Percentiles rank a stretch among this genome's conserved stretches.
These are phyloP conservation scores for Chrysotoxum bicinctum DNA, from an alignment of 2,888 invertebrate species.

Conservation along the genomic window DNA sequence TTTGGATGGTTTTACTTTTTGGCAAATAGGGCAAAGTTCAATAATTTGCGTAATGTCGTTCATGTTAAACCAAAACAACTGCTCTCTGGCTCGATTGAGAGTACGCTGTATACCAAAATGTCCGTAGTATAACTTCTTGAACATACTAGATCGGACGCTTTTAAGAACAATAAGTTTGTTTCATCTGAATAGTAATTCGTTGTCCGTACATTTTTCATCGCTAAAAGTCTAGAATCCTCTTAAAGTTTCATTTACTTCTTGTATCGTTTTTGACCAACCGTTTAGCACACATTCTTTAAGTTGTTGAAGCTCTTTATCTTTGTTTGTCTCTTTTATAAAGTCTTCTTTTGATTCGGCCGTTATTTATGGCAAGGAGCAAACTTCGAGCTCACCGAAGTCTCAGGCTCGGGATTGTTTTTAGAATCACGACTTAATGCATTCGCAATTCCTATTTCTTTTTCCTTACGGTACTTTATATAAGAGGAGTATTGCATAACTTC, in stretches of 20 bases:
- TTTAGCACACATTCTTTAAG: too few relatives aligned
- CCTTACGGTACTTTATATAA: constrained; percentile 1
- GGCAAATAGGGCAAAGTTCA: too few relatives aligned
- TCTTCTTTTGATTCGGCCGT: too few relatives aligned
- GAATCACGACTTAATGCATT: constrained; percentile 1
- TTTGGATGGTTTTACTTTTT: too few relatives aligned
- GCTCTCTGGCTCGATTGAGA: too few relatives aligned
- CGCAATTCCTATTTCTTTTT: constrained; percentile 2
- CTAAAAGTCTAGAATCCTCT: constrained; percentile 56
- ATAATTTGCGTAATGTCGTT: too few relatives aligned
- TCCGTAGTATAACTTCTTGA: constrained; percentile 43
- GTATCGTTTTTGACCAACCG: constrained; percentile 48
- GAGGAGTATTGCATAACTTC: constrained; percentile 1
- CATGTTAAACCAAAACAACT: too few relatives aligned
- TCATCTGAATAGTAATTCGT: constrained; percentile 51
- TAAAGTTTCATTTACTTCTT: constrained; percentile 35
- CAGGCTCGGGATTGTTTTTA: neutral
- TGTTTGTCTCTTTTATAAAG: too few relatives aligned
- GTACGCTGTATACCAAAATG: too few relatives aligned
- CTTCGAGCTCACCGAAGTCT: too few relatives aligned
- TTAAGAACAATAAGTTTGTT: constrained; percentile 45
- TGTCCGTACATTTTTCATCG: constrained; percentile 48
- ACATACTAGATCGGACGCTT: constrained; percentile 35
- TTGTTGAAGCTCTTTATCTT: too few relatives aligned
- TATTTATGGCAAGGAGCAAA: too few relatives aligned